Evolutionary conservation across 2,797 vertebrate genomes (phyloP), one percentile per base, ranked within the genome.

Genomic region (Pantherophis alleghaniensis): DNA sequence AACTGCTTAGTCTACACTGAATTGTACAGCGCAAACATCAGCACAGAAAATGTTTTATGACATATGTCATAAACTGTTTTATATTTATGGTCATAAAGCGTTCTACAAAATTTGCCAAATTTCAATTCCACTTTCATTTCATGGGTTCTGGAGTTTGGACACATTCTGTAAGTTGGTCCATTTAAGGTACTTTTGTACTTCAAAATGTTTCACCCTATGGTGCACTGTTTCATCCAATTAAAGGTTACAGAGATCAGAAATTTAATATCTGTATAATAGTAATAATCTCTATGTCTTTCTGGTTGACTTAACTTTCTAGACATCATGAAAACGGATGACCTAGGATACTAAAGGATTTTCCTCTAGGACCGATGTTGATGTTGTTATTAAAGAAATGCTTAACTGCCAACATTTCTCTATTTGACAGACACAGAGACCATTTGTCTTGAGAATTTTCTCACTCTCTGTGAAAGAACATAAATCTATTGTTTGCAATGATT

Each of bases 331-430:
- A 93, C 56, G 47, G 61, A 56, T 26, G 89, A 91, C 28, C 0
- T 32, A 32, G 93, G 18, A 60, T 86, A 55, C 18, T 74, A 90
- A 92, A 89, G 88, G 91, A 60, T 42, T 91, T 4, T 86, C 86
- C 91, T 94, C 92, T 47, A 47, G 60, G 57, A 24, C 86, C 53
- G n/a, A 37, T 56, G 53, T 88, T 87, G 89, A 28, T 88, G 69
- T 69, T 91, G 61, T 69, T 91, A 53, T 88, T 91, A 90, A 93
- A 89, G 89, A 94, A 94, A 60, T 37, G 83, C 7, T 90, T 37
- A 91, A 51, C 26, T 91, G 28, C 87, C 91, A 90, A 61, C 3
- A 14, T 74, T 89, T 91, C 51, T 61, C 91, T 32, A 63, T 57
- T 26, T 93, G 87, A 86, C 42, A 93, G 93, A 94, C 51, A 57